Base-by-base conservation (phyloP, 2,113 vertebrate species). In the Scophthalmus maximus region DNA sequence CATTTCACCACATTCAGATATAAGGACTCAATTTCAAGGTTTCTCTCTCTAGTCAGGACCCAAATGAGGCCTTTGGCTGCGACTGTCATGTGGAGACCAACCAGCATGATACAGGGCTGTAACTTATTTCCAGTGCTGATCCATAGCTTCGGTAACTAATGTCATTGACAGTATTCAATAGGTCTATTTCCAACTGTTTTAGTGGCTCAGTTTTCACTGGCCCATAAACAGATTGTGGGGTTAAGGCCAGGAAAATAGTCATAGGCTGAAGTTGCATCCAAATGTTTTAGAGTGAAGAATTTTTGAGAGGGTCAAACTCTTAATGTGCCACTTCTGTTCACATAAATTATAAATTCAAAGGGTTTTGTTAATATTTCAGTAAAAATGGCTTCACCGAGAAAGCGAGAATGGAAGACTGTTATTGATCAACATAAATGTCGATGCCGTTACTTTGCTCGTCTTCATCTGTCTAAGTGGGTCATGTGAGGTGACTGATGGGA, bases 171-270 rank as follows among this genome's bases (percentile, higher is more conserved):
- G 74, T 52, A 10, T 69, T 84, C 57, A 82, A 69, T 55, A 44
- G 20, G 47, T 73, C 82, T 51, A 61, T 74, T 80, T 85, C 85
- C 82, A 88, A 74, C 68, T 51, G 61, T 75, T 90, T 89, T 72
- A 76, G 79, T 74, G 75, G 73, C 73, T 86, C 66, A 12, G 27
- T 82, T 85, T 90, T 90, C 85, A 82, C 76, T 81, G 82, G 40
- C 72, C 73, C 59, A 75, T 86, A 76, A 82, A 87, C 78, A 79
- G 71, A 83, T 55, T 74, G 74, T 61, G 51, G 73, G 55, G 52
- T 72, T 49, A 81, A 32, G 29, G 81, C 87, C 88, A 91, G 90
- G 88, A 90, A 89, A 91, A 88, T 81, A 89, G 78, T 90, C 83
- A 88, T 87, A 46, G 53, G 55, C 42, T 78, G 59, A 78, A 66